A percentile compares a stretch with the other conserved stretches of the same genome.
Evolutionary conservation across 2,113 vertebrate genomes (phyloP).

Genomic region (Atherinomorus stipes): DNA sequence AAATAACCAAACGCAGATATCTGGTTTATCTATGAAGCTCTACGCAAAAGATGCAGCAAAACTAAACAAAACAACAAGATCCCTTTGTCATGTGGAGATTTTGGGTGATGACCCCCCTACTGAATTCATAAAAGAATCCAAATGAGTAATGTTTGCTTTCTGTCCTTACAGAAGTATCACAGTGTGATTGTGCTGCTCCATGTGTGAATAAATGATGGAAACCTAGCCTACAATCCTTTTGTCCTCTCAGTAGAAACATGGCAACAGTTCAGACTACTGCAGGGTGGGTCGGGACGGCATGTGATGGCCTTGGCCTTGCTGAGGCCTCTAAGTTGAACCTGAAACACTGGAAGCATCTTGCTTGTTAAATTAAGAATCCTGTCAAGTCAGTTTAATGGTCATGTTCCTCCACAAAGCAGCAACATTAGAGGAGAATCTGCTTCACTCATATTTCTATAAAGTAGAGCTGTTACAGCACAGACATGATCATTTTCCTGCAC

Average conservation of each 20-base stretch:
- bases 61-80: background rate
- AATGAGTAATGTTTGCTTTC: too few relatives aligned
- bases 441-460: slow-evolving; percentile 31
- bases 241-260: background rate
- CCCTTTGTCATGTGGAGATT: background rate
- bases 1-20: background rate
- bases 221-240: background rate
- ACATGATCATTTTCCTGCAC: background rate
- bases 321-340: slow-evolving; percentile 18
- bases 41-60: slow-evolving; percentile 17
- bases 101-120: background rate
- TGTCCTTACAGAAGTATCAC: background rate
- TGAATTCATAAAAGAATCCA: too few relatives aligned
- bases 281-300: background rate
- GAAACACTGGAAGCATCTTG: slow-evolving; percentile 5
- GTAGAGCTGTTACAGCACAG: background rate
- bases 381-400: background rate
- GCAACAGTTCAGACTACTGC: background rate
- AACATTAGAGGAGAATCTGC: slow-evolving; percentile 26
- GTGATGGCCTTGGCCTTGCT: slow-evolving; percentile 5
- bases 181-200: background rate
- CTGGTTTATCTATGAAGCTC: background rate
- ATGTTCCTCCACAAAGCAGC: slow-evolving; percentile 14
- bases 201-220: background rate
- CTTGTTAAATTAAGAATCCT: slow-evolving; percentile 30